Evolutionary conservation across 1,140 invertebrate species (phyloP).

Genomic region (Drosophila baimaii): DNA sequence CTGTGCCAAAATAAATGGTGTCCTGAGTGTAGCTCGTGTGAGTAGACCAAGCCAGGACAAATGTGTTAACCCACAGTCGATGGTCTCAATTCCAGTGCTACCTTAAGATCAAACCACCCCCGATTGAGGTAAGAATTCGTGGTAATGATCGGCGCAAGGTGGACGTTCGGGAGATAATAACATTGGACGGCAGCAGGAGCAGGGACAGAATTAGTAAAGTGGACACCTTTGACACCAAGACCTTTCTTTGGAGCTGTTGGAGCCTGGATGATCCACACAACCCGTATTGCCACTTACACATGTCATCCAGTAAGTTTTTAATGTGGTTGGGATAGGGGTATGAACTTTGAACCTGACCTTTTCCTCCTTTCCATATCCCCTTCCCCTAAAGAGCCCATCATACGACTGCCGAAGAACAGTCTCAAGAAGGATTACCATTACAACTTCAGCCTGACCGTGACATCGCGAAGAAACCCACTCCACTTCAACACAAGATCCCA

Average conservation of each 20-base stretch:
- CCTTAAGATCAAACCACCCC: constrained; percentile 2
- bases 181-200: background rate
- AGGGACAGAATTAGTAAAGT: background rate
- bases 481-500: background rate
- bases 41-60: constrained; percentile 16
- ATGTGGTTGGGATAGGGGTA: background rate
- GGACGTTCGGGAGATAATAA: background rate
- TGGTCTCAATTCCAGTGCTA: constrained; percentile 27
- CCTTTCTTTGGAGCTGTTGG: constrained; percentile 10
- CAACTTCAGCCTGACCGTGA: constrained; percentile 8
- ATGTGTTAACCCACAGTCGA: constrained; percentile 17
- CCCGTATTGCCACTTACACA: constrained; percentile 1
- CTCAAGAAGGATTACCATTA: background rate
- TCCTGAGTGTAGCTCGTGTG: constrained; percentile 31
- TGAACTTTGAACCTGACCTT: background rate
- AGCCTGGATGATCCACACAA: constrained; percentile 10
- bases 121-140: constrained; percentile 8
- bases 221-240: background rate
- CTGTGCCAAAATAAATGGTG: background rate
- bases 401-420: constrained; percentile 12
- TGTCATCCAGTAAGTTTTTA: constrained; percentile 22
- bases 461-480: background rate
- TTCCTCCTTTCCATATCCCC: too few relatives aligned
- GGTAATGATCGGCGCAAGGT: constrained; percentile 22
- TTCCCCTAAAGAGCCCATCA: background rate